Conservation (phyloP, 2,888 invertebrate species). For the Philonicus albiceps region DNA sequence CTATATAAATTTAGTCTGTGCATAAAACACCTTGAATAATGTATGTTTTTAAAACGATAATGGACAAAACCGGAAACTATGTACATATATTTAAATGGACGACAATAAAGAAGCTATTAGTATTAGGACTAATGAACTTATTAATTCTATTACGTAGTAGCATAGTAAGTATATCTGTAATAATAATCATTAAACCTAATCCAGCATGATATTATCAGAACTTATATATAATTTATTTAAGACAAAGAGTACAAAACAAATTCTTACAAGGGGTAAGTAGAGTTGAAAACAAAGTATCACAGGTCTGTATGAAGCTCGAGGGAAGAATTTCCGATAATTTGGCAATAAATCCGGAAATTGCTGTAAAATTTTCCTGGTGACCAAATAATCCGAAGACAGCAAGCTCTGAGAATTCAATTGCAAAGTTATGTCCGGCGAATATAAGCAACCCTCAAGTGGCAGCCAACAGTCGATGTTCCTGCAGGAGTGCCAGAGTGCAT, state of each 20-base stretch:
- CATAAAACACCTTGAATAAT: too few relatives aligned
- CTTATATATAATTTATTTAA: neutral
- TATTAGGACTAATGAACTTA: too few relatives aligned
- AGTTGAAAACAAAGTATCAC: neutral
- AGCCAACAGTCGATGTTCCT: neutral
- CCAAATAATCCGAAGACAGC: neutral
- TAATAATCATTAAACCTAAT: too few relatives aligned
- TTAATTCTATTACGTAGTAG: too few relatives aligned
- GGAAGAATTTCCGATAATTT: neutral
- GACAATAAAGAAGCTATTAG: too few relatives aligned
- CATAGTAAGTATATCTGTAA: too few relatives aligned
- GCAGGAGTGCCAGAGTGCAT: neutral
- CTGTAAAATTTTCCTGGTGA: neutral
- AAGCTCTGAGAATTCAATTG: neutral
- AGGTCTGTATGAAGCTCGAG: neutral
- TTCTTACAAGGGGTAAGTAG: neutral
- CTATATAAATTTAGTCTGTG: too few relatives aligned
- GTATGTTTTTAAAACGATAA: too few relatives aligned
- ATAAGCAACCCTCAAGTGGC: neutral
- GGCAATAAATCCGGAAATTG: neutral
- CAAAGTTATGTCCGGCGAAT: neutral
- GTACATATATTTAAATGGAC: too few relatives aligned
- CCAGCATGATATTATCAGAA: too few relatives aligned
- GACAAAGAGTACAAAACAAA: neutral
- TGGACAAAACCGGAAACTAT: too few relatives aligned